Evolutionary conservation across 2,113 vertebrate species (phyloP), one percentile per base, ranked within the genome.

Genomic region (Tupaia chinensis): DNA sequence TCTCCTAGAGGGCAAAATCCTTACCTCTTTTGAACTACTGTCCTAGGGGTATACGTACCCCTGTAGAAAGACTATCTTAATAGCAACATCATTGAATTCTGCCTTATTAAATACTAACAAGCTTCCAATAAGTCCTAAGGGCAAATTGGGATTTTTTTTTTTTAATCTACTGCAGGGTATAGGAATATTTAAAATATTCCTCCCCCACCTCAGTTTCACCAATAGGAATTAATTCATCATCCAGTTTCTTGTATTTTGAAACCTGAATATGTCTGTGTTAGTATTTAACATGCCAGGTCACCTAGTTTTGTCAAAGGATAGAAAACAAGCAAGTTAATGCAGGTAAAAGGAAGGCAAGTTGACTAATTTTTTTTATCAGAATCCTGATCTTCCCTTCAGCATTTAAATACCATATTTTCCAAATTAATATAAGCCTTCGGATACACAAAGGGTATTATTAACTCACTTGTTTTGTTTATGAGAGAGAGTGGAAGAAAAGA

Each of bases 351-450:
- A 77, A 93, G 9, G 4, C 32, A 94, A 89, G 15, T 15, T n/a
- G 60, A 83, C 9, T 74, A 89, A 86, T 70, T 68, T 86, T 63
- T 87, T 56, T 87, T 56, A 25, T 29, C 25, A 81, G 15, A n/a
- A 92, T 77, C 12, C 17, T 76, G 15, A 54, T 63, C 23, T 91
- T 95, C 84, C n/a, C 56, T 70, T 34, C 20, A 95, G 22, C 10
- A 89, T 91, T 65, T 94, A 88, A 84, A 53, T 60, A 87, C 63
- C 63, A 32, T 60, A 27, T 89, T 23, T 88, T 54, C 58, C 68
- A 83, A 83, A 79, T 77, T 70, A 97, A 73, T 76, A 84, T 63
- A 29, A 93, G 25, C 13, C 58, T 77, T 92, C 20, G 91, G 65
- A 93, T 66, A 68, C 44, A 87, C 74, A 82, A 92, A 44, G 2